Conservation (phyloP, 2,797 vertebrate species). For the Spea hammondii region DNA sequence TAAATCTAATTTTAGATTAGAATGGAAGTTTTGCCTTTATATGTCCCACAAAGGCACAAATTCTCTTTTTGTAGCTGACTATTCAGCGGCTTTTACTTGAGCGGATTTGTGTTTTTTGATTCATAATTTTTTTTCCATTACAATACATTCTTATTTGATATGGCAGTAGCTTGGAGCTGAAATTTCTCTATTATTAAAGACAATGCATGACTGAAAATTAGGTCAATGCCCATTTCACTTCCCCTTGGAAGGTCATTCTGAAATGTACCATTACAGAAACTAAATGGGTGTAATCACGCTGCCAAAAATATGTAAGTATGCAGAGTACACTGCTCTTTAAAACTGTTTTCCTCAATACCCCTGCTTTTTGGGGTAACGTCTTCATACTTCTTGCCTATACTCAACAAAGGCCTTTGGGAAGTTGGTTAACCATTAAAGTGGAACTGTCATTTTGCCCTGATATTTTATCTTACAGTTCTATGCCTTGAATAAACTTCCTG, state of each 20-base stretch:
- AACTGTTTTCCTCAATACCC: conserved; percentile 16
- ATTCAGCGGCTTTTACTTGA: conserved; percentile 17
- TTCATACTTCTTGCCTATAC: conserved; percentile 36
- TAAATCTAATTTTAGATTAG: too few relatives aligned
- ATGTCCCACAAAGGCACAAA: not conserved
- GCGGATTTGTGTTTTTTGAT: conserved; percentile 40
- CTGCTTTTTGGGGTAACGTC: conserved; percentile 2
- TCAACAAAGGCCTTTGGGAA: conserved; percentile 33
- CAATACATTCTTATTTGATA: conserved; percentile 45
- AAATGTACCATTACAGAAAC: conserved; percentile 55
- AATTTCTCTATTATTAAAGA: conserved; percentile 41
- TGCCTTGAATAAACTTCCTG: too few relatives aligned
- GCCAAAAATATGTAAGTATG: conserved; percentile 52
- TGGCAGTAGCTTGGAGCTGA: conserved; percentile 46
- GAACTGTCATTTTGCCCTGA: too few relatives aligned
- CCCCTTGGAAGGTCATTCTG: conserved; percentile 35
- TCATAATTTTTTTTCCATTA: conserved; percentile 29
- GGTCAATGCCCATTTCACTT: conserved; percentile 41
- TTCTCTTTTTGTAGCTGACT: not conserved
- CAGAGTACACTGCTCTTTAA: conserved; percentile 29
- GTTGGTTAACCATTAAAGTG: conserved; percentile 3
- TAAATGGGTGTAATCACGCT: conserved; percentile 57
- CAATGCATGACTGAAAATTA: conserved; percentile 43
- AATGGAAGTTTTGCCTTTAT: not conserved
- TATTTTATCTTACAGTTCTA: too few relatives aligned